A percentile compares a stretch with the other conserved stretches of the same genome.
Evolutionary conservation across 2,797 vertebrate genomes (phyloP).

Genomic region (Sebastes vulpes): DNA sequence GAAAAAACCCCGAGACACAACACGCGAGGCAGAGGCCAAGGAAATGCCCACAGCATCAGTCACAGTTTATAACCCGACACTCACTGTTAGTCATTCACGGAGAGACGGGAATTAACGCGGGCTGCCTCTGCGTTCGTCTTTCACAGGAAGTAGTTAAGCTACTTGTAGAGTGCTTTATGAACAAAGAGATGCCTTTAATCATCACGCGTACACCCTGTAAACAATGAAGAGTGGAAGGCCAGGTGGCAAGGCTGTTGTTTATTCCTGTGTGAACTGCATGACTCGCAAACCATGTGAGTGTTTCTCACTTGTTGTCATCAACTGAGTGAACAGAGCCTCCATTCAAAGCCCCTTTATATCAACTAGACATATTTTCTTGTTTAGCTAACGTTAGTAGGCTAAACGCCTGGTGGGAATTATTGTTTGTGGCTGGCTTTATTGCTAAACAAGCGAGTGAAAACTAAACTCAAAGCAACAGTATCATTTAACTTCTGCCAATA

Average conservation of each 20-base stretch:
- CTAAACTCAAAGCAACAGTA: not conserved
- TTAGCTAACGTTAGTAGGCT: not conserved
- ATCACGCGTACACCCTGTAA: conserved; percentile 21
- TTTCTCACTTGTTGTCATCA: conserved; percentile 3
- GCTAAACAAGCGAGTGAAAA: not conserved
- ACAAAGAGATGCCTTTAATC: conserved; percentile 49
- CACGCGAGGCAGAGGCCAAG: conserved; percentile 26
- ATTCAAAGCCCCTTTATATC: not conserved
- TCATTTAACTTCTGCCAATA: too few relatives aligned
- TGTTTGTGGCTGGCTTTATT: not conserved
- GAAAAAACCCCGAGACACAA: conserved; percentile 36
- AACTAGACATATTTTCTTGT: not conserved
- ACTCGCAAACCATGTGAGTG: conserved; percentile 21
- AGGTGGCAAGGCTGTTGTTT: conserved; percentile 32
- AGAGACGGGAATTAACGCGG: conserved; percentile 34
- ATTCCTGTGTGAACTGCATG: conserved; percentile 17
- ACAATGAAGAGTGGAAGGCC: conserved; percentile 26
- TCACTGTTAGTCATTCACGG: conserved; percentile 60
- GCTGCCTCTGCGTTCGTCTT: conserved; percentile 8
- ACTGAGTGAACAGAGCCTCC: not conserved
- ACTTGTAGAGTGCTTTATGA: conserved; percentile 24
- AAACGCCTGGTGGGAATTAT: not conserved
- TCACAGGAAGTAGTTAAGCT: conserved; percentile 63
- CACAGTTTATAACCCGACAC: conserved; percentile 50
- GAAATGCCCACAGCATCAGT: conserved; percentile 64